Base-by-base conservation (phyloP, 1,140 invertebrate species). In the Adoxophyes honmai region DNA sequence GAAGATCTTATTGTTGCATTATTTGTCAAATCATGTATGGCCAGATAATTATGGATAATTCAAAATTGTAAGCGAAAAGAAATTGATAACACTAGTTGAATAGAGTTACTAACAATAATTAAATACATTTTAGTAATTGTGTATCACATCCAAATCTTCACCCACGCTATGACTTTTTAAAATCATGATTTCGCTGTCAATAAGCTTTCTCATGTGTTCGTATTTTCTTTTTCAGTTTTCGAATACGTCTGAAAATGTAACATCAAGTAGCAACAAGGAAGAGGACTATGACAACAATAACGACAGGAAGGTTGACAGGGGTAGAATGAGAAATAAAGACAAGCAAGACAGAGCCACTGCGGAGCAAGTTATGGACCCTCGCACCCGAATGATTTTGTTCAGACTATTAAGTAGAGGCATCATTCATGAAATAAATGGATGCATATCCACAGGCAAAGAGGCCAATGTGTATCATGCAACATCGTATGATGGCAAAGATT, bases 381-480 rank as follows among this genome's bases (percentile, higher is more conserved):
- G 96, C 6, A 99, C 98, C 0, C 92, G 96, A 76, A 97, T 98
- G 93, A 98, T 99, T 66, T 86, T 99, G 0, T 99, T 97, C 78
- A 98, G 98, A 90, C 81, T 99, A 35, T 88, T 99, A 0, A 97
- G 96, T 78, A 92, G 94, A 71, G 95, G 95, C 4, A 89, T 94
- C 14, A 95, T 97, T 13, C 81, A 91, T 60, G 93, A 96, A 78
- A 95, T 99, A 18, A 97, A 99, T 84, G 98, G 98, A 0, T 99
- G 98, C 73, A 98, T 99, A 73, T 98, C 97, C 9, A 98, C 96
- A 0, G 97, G 97, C 8, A 99, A 99, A 88, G 98, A 99, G 90
- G 98, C 98, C 0, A 99, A 99, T 90, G 98, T 99, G 0, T 99
- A 99, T 86, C 96, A 99, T 89, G 97, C 97, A 0, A 93, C 93